Evolutionary conservation across 2,797 vertebrate species (phyloP).

Genomic region (Bryconaethiops microstoma): DNA sequence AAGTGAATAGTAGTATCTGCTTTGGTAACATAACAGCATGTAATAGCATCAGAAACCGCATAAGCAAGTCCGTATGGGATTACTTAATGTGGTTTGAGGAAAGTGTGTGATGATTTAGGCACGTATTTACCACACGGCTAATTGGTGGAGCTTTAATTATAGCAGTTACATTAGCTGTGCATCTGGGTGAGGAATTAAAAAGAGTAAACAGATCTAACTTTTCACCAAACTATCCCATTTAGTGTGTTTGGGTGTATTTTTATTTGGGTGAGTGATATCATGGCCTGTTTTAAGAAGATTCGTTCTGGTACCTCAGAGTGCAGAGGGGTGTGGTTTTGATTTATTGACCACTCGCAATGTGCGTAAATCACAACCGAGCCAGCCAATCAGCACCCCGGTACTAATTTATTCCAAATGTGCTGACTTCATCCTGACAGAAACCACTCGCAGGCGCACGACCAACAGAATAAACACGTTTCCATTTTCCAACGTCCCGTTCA

Average conservation of each 20-base stretch:
- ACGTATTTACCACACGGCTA: neutral
- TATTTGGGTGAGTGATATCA: slow-evolving; percentile 50
- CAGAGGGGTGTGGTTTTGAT: slow-evolving; percentile 59
- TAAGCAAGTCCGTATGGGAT: neutral
- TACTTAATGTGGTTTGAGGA: neutral
- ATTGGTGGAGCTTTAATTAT: neutral
- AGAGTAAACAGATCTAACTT: neutral
- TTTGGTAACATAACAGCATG: no score
- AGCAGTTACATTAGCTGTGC: neutral
- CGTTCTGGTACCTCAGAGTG: slow-evolving; percentile 35
- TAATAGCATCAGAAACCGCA: no score
- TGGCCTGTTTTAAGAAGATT: slow-evolving; percentile 18
- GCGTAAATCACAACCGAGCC: slow-evolving; percentile 47
- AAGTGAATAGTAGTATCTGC: no score
- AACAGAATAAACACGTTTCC: slow-evolving; percentile 51
- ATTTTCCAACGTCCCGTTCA: slow-evolving; percentile 47
- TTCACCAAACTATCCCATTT: neutral
- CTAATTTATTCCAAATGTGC: slow-evolving; percentile 38
- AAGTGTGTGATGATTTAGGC: neutral
- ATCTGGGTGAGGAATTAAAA: neutral
- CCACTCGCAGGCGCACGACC: neutral
- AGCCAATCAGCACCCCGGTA: slow-evolving; percentile 39
- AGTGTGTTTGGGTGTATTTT: neutral
- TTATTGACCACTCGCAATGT: slow-evolving; percentile 58
- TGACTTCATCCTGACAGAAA: slow-evolving; percentile 39